These are phyloP conservation scores for Erpobdella octoculata DNA, from an alignment of 2,888 invertebrate species.

Conservation along the genomic window DNA sequence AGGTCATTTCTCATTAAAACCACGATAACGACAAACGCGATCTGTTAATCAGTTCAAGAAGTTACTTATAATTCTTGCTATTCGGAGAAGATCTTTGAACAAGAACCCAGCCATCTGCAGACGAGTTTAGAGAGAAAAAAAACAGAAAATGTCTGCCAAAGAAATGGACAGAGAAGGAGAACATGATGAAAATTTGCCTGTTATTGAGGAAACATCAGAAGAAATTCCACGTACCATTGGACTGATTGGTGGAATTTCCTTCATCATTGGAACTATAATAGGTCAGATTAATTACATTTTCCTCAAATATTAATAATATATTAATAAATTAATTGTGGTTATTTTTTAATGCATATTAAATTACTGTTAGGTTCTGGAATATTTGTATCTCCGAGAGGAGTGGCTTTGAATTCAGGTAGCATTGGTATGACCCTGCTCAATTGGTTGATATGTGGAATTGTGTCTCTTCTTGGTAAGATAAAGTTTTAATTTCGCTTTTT, in stretches of 20 bases:
- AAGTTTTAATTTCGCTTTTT: not conserved
- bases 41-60: no score
- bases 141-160: not conserved
- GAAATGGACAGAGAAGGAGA: not conserved
- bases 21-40: no score
- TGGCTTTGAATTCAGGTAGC: constrained; percentile 74
- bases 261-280: constrained; percentile 34
- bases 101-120: not conserved
- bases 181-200: no score
- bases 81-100: not conserved
- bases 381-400: constrained; percentile 93
- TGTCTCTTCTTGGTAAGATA: constrained; percentile 70
- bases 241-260: constrained; percentile 31
- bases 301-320: not conserved
- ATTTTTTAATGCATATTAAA: no score
- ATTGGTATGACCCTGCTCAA: constrained; percentile 88
- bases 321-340: no score
- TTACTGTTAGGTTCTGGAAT: constrained; percentile 83
- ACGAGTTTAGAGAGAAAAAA: no score
- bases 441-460: constrained; percentile 86
- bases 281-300: constrained; percentile 22
- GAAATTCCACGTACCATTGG: constrained; percentile 33
- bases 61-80: no score
- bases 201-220: not conserved
- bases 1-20: no score